phyloP scores from a whole-genome alignment of 2,888 invertebrate species.

The Agrochola circellaris region DNA sequence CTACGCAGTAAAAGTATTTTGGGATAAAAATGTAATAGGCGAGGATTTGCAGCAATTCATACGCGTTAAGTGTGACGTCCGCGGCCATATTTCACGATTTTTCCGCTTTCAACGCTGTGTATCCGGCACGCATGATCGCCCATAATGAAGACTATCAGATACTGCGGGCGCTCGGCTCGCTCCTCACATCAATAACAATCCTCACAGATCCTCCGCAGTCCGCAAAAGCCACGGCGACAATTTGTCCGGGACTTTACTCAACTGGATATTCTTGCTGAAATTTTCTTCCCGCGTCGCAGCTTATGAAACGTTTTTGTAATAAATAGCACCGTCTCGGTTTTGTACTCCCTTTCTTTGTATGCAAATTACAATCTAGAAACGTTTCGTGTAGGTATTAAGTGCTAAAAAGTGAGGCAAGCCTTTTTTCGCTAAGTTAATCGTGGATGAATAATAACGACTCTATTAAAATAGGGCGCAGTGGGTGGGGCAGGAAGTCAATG shows the following conservation, averaged over 20 bases:
- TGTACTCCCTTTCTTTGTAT: conserved; percentile 69
- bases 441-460: conserved; percentile 66
- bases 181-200: conserved; percentile 86
- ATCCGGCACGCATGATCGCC: conserved; percentile 84
- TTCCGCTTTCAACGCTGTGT: conserved; percentile 76
- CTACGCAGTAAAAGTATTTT: conserved; percentile 68
- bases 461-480: conserved; percentile 56
- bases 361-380: conserved; percentile 68
- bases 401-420: conserved; percentile 62
- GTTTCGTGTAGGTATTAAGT: conserved; percentile 65
- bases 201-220: conserved; percentile 80
- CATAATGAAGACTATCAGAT: conserved; percentile 85
- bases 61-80: conserved; percentile 76
- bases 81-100: conserved; percentile 81
- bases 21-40: conserved; percentile 72
- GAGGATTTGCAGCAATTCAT: conserved; percentile 78
- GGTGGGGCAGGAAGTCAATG: conserved; percentile 60
- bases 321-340: conserved; percentile 70
- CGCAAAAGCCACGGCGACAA: conserved; percentile 82
- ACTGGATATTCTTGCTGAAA: conserved; percentile 74
- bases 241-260: conserved; percentile 83
- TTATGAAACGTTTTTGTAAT: conserved; percentile 72
- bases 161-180: conserved; percentile 68
- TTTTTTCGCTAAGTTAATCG: conserved; percentile 69
- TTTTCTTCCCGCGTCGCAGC: conserved; percentile 67